Evolutionary conservation across 2,797 vertebrate genomes (phyloP), one percentile per base, ranked within the genome.

Genomic region (Pseudochaenichthys georgianus): DNA sequence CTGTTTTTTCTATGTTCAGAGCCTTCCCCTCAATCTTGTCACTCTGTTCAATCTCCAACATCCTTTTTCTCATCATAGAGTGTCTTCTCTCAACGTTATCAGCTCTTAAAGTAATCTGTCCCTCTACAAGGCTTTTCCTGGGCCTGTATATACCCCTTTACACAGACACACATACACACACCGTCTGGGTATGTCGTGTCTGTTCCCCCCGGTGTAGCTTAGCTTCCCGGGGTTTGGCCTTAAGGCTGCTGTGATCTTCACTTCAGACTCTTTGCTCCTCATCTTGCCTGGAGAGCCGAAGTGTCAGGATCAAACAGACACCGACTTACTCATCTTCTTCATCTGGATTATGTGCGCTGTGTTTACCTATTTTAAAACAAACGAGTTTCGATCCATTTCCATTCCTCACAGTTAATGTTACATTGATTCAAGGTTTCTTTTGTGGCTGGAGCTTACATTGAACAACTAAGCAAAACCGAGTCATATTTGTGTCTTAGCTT

Each of bases 181-280:
- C 45, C 0, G 23, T 42, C 65, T 72, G 7, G 9, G 19, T 48
- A 45, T 75, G 16, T 61, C 41, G 15, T 60, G 31, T 77, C 60
- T 69, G 58, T 57, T 55, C 58, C 62, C n/a, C 21, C 38, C 54
- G 68, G 69, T 75, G 67, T 68, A n/a, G 10, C 75, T 79, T 75
- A 75, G 71, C 78, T 70, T 77, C 38, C 75, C 3, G n/a, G 70
- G 66, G 10, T 85, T 82, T 81, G 70, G 81, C 61, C 83, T 75
- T 59, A 82, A 88, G 72, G 81, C 76, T 69, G 67, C 81, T 79
- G 73, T 82, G 69, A 87, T 87, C 64, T 81, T 83, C 78, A 67
- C 73, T 76, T 83, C 64, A 82, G 54, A 78, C 41, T 60, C 65
- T 78, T 69, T 75, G 4, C 70, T 74, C 9, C 10, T 81, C 70